phyloP scores from a whole-genome alignment of 2,797 vertebrate species.

The Leontopithecus rosalia region DNA sequence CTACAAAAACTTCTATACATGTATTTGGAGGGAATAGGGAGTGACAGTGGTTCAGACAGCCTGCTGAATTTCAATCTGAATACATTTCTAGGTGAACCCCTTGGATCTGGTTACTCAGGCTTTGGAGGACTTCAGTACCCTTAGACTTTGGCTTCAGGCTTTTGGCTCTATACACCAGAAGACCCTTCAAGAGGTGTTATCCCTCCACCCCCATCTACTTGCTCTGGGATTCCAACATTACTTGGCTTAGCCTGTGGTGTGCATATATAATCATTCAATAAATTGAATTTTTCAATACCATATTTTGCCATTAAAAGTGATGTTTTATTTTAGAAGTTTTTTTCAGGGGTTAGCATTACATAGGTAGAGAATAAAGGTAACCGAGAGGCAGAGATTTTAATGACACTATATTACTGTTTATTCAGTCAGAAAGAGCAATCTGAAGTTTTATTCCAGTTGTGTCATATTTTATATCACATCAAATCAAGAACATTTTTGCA shows the following conservation, averaged over 20 bases:
- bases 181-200: neutral
- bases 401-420: neutral
- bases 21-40: neutral
- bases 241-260: neutral
- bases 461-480: neutral
- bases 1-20: neutral
- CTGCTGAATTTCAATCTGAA: neutral
- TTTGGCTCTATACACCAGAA: neutral
- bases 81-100: neutral
- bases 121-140: neutral
- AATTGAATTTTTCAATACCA: slow-evolving; percentile 62
- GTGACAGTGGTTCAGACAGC: neutral
- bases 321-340: slow-evolving; percentile 29
- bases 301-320: slow-evolving; percentile 68
- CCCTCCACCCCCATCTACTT: neutral
- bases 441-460: neutral
- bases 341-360: neutral
- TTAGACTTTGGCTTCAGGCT: neutral
- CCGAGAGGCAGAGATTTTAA: neutral
- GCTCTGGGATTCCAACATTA: neutral
- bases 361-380: neutral
- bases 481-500: neutral
- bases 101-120: neutral
- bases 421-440: neutral
- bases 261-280: neutral